Conservation (phyloP, 2,797 vertebrate species). For the Hydrolagus colliei region DNA sequence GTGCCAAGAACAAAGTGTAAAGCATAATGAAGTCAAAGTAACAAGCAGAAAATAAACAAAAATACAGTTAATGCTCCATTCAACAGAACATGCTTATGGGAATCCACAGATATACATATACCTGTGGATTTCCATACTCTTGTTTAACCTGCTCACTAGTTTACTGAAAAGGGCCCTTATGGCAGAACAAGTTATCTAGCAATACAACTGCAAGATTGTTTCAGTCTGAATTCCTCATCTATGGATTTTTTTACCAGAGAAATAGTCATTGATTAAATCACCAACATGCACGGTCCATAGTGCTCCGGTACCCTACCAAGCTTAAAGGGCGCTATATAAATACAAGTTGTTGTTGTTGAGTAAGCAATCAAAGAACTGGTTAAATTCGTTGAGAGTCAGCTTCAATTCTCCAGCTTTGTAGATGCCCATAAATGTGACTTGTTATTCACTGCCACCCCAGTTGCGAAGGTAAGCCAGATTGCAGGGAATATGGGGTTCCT, state of each 20-base stretch:
- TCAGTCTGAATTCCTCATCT: background rate
- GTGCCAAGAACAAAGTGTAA: background rate
- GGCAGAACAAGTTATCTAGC: background rate
- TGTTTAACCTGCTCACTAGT: background rate
- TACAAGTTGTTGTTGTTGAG: background rate
- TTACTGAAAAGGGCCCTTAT: background rate
- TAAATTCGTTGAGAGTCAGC: background rate
- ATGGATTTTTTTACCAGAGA: background rate
- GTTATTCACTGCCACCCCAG: conserved; percentile 82
- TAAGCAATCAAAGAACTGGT: background rate
- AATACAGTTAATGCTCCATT: background rate
- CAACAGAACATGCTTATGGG: too few relatives aligned
- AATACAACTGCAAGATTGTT: background rate
- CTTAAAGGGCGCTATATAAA: background rate
- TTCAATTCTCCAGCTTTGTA: background rate
- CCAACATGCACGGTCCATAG: background rate
- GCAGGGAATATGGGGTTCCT: conserved; percentile 79
- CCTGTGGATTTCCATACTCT: background rate
- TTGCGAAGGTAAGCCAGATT: conserved; percentile 80
- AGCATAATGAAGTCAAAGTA: background rate
- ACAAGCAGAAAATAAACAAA: background rate
- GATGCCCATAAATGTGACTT: background rate
- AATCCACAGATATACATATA: too few relatives aligned
- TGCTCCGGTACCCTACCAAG: too few relatives aligned
- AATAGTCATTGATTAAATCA: background rate